phyloP scores from a whole-genome alignment of 64 coral and sea anemone species.

The Montipora sp. region DNA sequence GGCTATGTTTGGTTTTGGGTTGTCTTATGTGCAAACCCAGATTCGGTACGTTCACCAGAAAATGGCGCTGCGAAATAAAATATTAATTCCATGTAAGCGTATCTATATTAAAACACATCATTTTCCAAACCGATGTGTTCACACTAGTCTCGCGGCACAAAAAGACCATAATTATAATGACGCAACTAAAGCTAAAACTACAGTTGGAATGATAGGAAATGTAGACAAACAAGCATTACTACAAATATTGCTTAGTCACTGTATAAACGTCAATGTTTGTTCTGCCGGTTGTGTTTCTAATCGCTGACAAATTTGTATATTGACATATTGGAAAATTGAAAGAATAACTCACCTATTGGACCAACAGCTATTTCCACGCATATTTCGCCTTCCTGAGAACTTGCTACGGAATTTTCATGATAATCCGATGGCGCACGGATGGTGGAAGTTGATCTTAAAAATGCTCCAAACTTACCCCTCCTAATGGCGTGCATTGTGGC shows the following conservation, averaged over 20 bases:
- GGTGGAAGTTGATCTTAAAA: background rate
- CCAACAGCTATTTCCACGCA: constrained; percentile 19
- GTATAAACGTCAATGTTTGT: background rate
- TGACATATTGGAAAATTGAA: background rate
- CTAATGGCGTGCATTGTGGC: background rate
- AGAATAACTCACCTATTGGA: background rate
- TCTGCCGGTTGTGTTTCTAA: background rate
- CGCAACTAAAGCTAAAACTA: too few species aligned
- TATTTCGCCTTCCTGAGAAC: background rate
- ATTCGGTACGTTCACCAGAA: too few species aligned
- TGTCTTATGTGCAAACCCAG: too few species aligned
- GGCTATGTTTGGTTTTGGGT: too few species aligned
- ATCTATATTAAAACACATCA: too few species aligned
- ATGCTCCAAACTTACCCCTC: constrained; percentile 20
- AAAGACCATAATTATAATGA: too few species aligned
- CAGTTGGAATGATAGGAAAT: background rate
- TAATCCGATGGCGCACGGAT: background rate
- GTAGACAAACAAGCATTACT: background rate
- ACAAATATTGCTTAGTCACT: background rate
- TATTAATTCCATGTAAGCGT: too few species aligned
- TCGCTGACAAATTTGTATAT: background rate
- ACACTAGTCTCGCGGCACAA: too few species aligned
- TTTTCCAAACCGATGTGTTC: too few species aligned
- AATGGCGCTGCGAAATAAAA: too few species aligned
- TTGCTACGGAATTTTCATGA: constrained; percentile 29